phyloP scores from a whole-genome alignment of 1,140 invertebrate species.

The Drosophila bocki region DNA sequence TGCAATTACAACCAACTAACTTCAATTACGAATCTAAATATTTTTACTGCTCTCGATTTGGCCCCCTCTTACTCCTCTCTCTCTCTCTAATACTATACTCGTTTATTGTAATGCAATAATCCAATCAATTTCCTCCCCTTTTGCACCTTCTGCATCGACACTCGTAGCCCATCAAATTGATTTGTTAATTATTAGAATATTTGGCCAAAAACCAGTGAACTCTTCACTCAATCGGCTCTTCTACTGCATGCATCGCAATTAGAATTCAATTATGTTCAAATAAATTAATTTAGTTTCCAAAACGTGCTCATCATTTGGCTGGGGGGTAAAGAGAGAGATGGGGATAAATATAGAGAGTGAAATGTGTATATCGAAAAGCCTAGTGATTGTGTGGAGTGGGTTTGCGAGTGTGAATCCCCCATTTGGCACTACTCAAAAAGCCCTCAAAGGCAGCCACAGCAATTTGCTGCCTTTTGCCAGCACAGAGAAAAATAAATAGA shows the following conservation, averaged over 20 bases:
- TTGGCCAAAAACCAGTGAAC: constrained; percentile 47
- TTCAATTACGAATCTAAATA: constrained; percentile 51
- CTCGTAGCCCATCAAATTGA: constrained; percentile 62
- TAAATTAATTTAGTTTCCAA: constrained; percentile 75
- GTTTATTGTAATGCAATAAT: constrained; percentile 49
- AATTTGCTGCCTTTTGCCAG: constrained; percentile 46
- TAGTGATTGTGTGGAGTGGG: constrained; percentile 17
- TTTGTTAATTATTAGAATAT: constrained; percentile 75
- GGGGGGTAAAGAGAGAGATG: constrained; percentile 1
- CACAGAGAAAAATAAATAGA: constrained; percentile 18
- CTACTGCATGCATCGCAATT: constrained; percentile 69
- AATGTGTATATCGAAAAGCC: not conserved
- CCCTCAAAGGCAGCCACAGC: constrained; percentile 63
- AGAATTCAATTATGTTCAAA: constrained; percentile 76
- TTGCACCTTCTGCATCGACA: constrained; percentile 23
- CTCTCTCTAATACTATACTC: constrained; percentile 1
- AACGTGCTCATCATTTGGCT: constrained; percentile 45
- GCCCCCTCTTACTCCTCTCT: constrained; percentile 10
- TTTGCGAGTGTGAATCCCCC: constrained; percentile 12
- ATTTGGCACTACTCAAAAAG: constrained; percentile 33
- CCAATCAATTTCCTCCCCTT: not conserved
- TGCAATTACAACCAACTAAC: constrained; percentile 74
- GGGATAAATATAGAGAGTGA: not conserved
- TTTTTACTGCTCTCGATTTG: constrained; percentile 31
- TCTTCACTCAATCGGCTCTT: constrained; percentile 12